Evolutionary conservation across 2,113 vertebrate species (phyloP), one percentile per base, ranked within the genome.

Genomic region (Stomatorhinus ivindoensis): DNA sequence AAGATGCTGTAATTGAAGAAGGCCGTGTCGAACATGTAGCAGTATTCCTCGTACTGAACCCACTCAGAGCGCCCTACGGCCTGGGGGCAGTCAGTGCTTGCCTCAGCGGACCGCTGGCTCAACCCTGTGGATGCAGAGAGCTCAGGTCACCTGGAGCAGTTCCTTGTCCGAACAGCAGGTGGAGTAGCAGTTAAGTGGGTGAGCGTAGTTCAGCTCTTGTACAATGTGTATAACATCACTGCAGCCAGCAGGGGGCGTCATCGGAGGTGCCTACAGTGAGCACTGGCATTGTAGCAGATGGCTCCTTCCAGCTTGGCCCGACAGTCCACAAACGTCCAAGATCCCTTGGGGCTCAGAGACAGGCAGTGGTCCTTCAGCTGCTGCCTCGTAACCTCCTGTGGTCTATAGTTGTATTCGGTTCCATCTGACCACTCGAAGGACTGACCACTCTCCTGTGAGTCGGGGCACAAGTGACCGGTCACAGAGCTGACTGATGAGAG

Each of bases 381-480:
- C 4, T 92, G 91, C 11, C 84, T 89, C 80, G 90, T 85, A 50
- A 93, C 90, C 91, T 96, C 94, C 92, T 90, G 93, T 1, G 92
- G 92, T 5, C 87, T 93, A 90, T 97, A 97, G 90, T 97, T 92
- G 88, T 96, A 92, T 1, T 39, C 9, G 0, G 96, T 98, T 84
- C 98, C 97, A 87, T 99, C 98, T 21, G 98, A 98, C 98, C 98
- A 99, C 91, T 99, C 98, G 86, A 95, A 97, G 39, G 8, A 44
- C 2, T 21, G 31, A 53, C 53, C 55, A 7, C 55, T 44, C 19
- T 61, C 85, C 85, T 86, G 48, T 0, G 3, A 10, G n/a, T n/a
- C 48, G 48, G 24, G 39, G n/a, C 27, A 35, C 0, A 10, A 2
- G 44, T n/a, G 2, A n/a, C 15, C 1, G 9, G 80, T 47, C 61